Conservation (phyloP, 2,113 vertebrate genomes). For the Siphamia tubifer region DNA sequence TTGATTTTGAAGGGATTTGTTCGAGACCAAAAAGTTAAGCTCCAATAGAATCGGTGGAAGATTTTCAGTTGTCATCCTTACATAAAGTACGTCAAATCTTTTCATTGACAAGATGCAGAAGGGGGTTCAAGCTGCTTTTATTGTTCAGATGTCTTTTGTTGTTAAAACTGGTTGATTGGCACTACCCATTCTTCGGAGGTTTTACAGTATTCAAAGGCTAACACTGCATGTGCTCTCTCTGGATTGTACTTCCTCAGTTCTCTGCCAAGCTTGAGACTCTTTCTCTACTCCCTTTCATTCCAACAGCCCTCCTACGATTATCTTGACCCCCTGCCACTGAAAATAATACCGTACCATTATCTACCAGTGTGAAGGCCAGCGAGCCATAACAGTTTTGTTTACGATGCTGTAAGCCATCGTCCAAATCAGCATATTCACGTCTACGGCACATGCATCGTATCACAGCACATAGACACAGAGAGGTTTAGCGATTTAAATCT, state of each 20-base stretch:
- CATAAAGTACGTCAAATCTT: slow-evolving; percentile 17
- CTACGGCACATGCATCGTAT: slow-evolving; percentile 3
- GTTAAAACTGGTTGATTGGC: slow-evolving; percentile 26
- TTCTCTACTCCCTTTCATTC: background rate
- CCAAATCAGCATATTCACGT: slow-evolving; percentile 3
- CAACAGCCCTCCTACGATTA: background rate
- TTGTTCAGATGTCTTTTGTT: slow-evolving; percentile 28
- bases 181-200: background rate
- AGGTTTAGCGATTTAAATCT: slow-evolving; percentile 38
- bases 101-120: background rate
- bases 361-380: background rate
- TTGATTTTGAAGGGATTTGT: background rate
- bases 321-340: background rate
- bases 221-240: slow-evolving; percentile 12
- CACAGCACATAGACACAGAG: background rate
- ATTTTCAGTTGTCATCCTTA: slow-evolving; percentile 9
- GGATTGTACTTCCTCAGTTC: background rate
- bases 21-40: slow-evolving; percentile 36
- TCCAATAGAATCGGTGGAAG: slow-evolving; percentile 9
- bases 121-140: slow-evolving; percentile 20
- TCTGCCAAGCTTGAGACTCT: background rate
- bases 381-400: background rate
- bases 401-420: background rate
- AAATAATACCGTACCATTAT: slow-evolving; percentile 14
- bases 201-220: background rate